phyloP scores from a whole-genome alignment of 2,797 vertebrate species.

The Neoniphon sammara region DNA sequence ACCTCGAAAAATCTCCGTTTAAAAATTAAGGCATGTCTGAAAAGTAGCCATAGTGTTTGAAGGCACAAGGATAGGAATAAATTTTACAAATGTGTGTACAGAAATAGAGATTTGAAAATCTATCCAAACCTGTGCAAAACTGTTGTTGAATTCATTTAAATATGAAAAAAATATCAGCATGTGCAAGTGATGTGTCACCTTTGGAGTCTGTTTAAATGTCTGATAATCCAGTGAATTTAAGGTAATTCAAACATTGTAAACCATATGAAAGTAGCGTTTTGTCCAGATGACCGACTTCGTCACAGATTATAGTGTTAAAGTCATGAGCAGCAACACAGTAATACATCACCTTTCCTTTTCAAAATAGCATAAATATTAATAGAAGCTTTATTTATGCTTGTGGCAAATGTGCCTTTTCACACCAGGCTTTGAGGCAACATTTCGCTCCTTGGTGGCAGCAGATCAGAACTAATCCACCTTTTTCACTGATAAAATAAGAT shows the following conservation, averaged over 20 bases:
- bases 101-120: too few species aligned
- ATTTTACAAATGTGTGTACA: neutral
- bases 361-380: neutral
- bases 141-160: slow-evolving; percentile 1
- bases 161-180: slow-evolving; percentile 2
- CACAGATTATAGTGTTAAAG: too few species aligned
- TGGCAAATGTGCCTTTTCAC: too few species aligned
- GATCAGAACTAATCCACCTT: neutral
- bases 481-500: slow-evolving; percentile 12
- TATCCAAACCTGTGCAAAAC: neutral
- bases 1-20: neutral
- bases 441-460: neutral
- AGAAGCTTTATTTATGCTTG: too few species aligned
- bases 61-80: slow-evolving; percentile 37
- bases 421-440: too few species aligned
- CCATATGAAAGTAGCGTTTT: neutral
- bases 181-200: neutral
- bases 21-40: slow-evolving; percentile 47
- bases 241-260: neutral
- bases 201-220: neutral
- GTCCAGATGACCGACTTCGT: neutral
- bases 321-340: too few species aligned
- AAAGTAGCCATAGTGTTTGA: slow-evolving; percentile 35
- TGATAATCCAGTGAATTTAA: slow-evolving; percentile 2
- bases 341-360: too few species aligned